Base-by-base conservation (phyloP, 2,888 invertebrate species). In the Spodoptera littoralis region DNA sequence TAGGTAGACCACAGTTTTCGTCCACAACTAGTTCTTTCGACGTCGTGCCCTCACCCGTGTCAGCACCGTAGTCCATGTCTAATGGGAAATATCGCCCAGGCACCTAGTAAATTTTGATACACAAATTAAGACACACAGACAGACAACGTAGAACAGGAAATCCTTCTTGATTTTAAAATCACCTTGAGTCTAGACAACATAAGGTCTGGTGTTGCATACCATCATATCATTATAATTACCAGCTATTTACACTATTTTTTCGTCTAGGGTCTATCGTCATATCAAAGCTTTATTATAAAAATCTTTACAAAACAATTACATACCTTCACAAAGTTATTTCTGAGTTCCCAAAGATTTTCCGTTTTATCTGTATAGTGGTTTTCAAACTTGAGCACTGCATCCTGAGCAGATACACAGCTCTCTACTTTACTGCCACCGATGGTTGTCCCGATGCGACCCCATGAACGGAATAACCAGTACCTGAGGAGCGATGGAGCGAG, bases 371-470 rank as follows among this genome's bases (percentile, higher is more conserved):
- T 66, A 85, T 96, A 99, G 0, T 96, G 76, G 0, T 80, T 65
- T 73, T 96, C 91, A 86, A 99, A 99, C 8, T 88, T 84, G 0
- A 77, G 2, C 1, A 96, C 93, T 0, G 98, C 98, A 0, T 96
- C 93, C 0, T 95, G 73, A 2, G 96, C 78, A 0, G 89, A 86
- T 0, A 55, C 27, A 79, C 92, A 93, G 0, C 85, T 75, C 36
- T 97, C 96, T 2, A 96, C 71, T 84, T 97, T 97, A 30, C 90
- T 95, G 13, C 96, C 96, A 5, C 99, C 99, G 80, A 99, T 98
- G 0, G 97, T 97, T 0, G 99, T 99, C 4, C 99, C 99, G 76
- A 99, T 98, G 64, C 99, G 96, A 11, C 99, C 99, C 99, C 99
- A 99, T 0, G 98, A 96, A 13, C 98, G 96, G 92, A 98, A 99